phyloP scores from a whole-genome alignment of 2,888 invertebrate genomes.

The Agrilus cyanescens region DNA sequence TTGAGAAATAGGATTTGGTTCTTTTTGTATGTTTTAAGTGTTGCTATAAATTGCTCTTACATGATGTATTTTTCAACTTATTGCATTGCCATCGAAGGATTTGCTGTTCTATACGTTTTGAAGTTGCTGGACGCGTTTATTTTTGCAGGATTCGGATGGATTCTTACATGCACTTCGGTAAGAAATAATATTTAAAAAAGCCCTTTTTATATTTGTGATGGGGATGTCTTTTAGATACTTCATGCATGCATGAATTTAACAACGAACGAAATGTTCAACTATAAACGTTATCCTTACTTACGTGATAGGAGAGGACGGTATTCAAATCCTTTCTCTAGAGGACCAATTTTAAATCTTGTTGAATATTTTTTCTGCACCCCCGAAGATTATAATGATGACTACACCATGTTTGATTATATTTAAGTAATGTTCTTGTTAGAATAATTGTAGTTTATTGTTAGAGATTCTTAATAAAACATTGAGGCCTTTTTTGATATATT shows the following conservation, averaged over 20 bases:
- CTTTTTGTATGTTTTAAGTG: slow-evolving; percentile 76
- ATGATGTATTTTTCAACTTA: slow-evolving; percentile 82
- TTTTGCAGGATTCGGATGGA: slow-evolving; percentile 79
- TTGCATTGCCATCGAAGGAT: slow-evolving; percentile 73
- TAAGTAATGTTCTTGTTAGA: slow-evolving; percentile 18
- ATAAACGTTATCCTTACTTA: slow-evolving; percentile 80
- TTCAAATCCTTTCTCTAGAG: slow-evolving; percentile 85
- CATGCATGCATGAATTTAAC: slow-evolving; percentile 90
- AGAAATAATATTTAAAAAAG: slow-evolving; percentile 32
- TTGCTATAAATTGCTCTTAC: slow-evolving; percentile 78
- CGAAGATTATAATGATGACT: slow-evolving; percentile 63
- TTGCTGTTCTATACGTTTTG: slow-evolving; percentile 72
- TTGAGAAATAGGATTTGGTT: slow-evolving; percentile 89
- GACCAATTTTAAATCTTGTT: slow-evolving; percentile 72
- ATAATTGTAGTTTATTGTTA: no score
- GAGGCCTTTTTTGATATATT: no score
- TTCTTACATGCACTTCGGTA: slow-evolving; percentile 78
- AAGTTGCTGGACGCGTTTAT: slow-evolving; percentile 72
- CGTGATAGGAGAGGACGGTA: slow-evolving; percentile 80
- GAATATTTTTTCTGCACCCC: slow-evolving; percentile 85
- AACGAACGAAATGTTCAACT: slow-evolving; percentile 91
- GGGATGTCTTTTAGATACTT: slow-evolving; percentile 61
- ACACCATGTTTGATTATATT: slow-evolving; percentile 29
- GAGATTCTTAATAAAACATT: no score
- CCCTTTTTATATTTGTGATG: no score